phyloP scores from a whole-genome alignment of 2,113 vertebrate species.

The Pantherophis guttatus region DNA sequence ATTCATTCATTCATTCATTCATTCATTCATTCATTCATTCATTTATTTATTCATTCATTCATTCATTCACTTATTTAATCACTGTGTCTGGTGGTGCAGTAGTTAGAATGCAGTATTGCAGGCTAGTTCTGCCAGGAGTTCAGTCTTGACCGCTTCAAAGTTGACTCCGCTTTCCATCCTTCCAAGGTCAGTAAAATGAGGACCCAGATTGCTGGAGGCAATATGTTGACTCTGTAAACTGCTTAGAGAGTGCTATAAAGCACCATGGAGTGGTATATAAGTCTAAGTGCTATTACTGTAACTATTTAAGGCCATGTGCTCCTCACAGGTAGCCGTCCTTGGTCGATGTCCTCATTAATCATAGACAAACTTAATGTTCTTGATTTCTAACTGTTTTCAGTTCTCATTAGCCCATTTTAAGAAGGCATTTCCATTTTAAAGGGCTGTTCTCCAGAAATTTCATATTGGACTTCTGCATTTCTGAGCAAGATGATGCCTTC shows the following conservation, averaged over 20 bases:
- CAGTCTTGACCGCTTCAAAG: neutral
- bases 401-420: neutral
- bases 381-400: neutral
- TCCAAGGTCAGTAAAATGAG: neutral
- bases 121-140: neutral
- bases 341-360: neutral
- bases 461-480: neutral
- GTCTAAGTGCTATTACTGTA: no score
- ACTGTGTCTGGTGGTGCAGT: neutral
- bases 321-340: neutral
- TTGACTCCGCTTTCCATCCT: neutral
- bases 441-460: neutral
- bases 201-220: neutral
- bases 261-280: no score
- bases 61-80: neutral
- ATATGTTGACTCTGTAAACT: neutral
- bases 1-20: neutral
- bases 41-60: no score
- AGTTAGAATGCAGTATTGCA: neutral
- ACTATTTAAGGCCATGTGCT: neutral
- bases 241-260: neutral
- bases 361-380: neutral
- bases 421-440: neutral
- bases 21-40: no score
- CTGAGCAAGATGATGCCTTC: neutral